Evolutionary conservation across 2,113 vertebrate genomes (phyloP).

Genomic region (Brevimyrus niger): DNA sequence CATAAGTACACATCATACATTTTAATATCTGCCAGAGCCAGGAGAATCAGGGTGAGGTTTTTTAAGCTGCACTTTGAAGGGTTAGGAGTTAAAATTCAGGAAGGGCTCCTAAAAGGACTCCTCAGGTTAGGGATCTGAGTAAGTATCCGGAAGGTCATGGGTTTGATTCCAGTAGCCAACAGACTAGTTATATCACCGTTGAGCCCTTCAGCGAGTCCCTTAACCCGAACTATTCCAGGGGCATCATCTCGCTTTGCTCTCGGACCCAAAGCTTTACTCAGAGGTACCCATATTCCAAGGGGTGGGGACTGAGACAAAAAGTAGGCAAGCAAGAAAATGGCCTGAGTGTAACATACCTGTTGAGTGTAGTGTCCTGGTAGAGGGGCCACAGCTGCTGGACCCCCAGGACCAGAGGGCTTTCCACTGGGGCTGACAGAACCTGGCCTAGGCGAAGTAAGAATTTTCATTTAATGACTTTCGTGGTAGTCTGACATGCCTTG

Average conservation of each 20-base stretch:
- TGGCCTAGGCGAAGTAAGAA: slow-evolving; percentile 60
- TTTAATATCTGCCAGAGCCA: background rate
- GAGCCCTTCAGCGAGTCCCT: background rate
- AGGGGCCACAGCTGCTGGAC: slow-evolving; percentile 70
- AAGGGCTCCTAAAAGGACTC: background rate
- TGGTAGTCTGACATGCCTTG: too few relatives aligned
- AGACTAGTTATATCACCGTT: background rate
- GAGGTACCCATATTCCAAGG: background rate
- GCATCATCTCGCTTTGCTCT: background rate
- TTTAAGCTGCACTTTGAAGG: background rate
- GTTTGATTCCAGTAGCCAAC: background rate
- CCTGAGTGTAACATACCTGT: slow-evolving; percentile 67
- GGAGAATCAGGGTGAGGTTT: background rate
- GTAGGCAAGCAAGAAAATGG: background rate
- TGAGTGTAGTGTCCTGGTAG: slow-evolving; percentile 85
- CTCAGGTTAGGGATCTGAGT: background rate
- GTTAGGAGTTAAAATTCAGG: background rate
- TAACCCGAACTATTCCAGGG: background rate
- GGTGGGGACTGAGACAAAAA: background rate
- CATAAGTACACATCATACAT: background rate
- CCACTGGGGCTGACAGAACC: slow-evolving; percentile 93
- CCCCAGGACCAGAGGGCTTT: slow-evolving; percentile 74
- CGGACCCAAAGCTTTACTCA: background rate
- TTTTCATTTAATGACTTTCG: background rate
- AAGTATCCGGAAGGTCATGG: background rate